phyloP scores from a whole-genome alignment of 2,797 vertebrate genomes.

The Hypotaenidia okinawae region DNA sequence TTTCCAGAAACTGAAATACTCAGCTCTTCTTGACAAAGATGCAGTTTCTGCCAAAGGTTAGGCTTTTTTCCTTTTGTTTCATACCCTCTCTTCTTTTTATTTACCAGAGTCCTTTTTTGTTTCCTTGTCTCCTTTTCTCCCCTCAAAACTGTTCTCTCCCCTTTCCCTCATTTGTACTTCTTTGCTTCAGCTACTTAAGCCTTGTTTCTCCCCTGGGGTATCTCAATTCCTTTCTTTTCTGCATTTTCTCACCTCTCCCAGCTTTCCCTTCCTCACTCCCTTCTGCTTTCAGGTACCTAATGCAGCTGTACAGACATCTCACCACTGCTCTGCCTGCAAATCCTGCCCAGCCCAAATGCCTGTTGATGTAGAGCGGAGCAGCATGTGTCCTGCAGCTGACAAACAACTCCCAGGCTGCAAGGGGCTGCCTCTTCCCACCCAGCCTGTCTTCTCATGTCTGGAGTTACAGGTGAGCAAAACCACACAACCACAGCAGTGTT shows the following conservation, averaged over 20 bases:
- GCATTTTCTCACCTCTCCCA: not conserved
- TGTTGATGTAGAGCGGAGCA: not conserved
- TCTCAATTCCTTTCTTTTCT: not conserved
- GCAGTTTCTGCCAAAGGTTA: not conserved
- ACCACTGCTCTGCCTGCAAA: not conserved
- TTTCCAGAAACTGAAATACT: not conserved
- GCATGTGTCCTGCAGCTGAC: not conserved
- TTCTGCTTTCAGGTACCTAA: not conserved
- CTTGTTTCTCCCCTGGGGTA: not conserved
- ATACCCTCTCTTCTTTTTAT: not conserved
- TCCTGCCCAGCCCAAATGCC: not conserved
- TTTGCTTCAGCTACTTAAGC: rapidly evolving
- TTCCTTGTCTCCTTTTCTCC: not conserved
- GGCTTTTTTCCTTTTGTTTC: not conserved
- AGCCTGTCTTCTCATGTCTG: not conserved
- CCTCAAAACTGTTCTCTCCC: not conserved
- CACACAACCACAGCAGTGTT: not conserved
- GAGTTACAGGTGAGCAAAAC: not conserved
- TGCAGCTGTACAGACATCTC: not conserved
- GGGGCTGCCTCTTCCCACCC: not conserved
- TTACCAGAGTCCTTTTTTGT: not conserved
- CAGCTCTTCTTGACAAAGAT: not conserved
- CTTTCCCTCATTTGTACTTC: not conserved
- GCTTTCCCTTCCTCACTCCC: not conserved
- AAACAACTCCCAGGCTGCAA: not conserved